Evolutionary conservation across 2,113 vertebrate genomes (phyloP), one percentile per base, ranked within the genome.

Genomic region (Ammodytes marinus): DNA sequence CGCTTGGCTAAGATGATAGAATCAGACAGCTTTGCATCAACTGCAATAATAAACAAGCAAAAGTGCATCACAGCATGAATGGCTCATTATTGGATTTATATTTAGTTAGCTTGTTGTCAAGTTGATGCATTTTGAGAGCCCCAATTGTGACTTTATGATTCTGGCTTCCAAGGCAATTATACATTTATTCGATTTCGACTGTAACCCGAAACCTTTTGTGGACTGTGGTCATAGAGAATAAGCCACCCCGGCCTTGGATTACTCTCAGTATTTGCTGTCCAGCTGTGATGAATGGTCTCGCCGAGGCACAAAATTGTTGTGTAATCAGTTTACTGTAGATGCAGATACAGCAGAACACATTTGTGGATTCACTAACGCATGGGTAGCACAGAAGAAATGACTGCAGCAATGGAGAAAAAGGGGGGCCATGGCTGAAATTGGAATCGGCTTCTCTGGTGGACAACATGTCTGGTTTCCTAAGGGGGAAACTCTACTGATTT

Each of bases 1-100:
- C 49, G 39, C 58, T 39, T 73, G 77, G 76, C 69, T 82, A 75
- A 69, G 57, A 58, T 83, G 55, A 76, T 7, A 57, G 11, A 69
- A 27, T 59, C 5, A 40, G 74, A 37, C 76, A 71, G 60, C 61
- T 14, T 39, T 42, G 59, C 61, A 61, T 71, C 39, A 75, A 47
- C n/a, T 52, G 40, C 69, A 45, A 67, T 6, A 5, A 47, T 1
- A 69, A 63, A 54, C 55, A 54, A 19, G 45, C 17, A 19, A 27
- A 35, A 1, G 19, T 14, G 6, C 19, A 15, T 67, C 7, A 27
- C 27, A 58, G 53, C 54, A 68, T 40, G 59, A 42, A 59, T 68
- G 6, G 14, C 27, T 69, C 4, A 45, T 64, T 64, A 66, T 71
- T 42, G 14, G 46, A 39, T 43, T 54, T 42, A 39, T 55, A 27